Evolutionary conservation across 2,888 invertebrate genomes (phyloP).

Genomic region (Drosophila yooni): DNA sequence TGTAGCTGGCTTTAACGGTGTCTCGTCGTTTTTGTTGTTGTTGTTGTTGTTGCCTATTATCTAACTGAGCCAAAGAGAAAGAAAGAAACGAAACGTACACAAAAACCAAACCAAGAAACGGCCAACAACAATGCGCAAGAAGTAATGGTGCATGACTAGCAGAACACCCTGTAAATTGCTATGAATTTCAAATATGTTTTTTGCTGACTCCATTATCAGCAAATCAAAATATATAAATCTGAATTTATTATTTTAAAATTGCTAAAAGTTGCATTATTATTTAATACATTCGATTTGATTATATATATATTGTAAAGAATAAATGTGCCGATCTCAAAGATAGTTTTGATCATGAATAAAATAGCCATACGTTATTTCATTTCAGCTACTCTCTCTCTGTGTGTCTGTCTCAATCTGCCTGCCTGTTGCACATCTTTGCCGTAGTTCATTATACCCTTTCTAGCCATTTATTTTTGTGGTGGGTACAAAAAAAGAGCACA

Average conservation of each 20-base stretch:
- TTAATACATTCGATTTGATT: not conserved
- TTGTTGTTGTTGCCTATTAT: conserved; percentile 62
- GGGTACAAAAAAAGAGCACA: conserved; percentile 15
- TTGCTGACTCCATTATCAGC: not conserved
- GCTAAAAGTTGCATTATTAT: not conserved
- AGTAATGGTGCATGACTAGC: not conserved
- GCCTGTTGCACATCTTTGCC: too few species aligned
- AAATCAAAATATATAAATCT: not conserved
- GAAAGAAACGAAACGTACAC: conserved; percentile 61
- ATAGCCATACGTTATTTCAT: not conserved
- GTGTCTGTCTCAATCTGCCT: too few species aligned
- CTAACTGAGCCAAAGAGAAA: conserved; percentile 68
- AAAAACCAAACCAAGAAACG: conserved; percentile 39
- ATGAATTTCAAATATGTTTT: not conserved
- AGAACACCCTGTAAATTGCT: conserved; percentile 3
- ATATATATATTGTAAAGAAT: not conserved
- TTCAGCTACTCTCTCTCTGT: not conserved
- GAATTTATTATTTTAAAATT: not conserved
- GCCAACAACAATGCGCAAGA: conserved; percentile 16
- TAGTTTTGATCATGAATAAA: not conserved
- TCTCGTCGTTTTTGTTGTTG: conserved; percentile 39
- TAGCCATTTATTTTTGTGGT: not conserved
- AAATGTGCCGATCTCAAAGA: not conserved
- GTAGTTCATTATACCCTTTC: not conserved
- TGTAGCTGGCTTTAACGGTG: conserved; percentile 64